Percentiles rank a stretch among this genome's conserved stretches.
These are phyloP conservation scores for Spialia ferax DNA, from an alignment of 2,888 invertebrate species.

Conservation along the genomic window DNA sequence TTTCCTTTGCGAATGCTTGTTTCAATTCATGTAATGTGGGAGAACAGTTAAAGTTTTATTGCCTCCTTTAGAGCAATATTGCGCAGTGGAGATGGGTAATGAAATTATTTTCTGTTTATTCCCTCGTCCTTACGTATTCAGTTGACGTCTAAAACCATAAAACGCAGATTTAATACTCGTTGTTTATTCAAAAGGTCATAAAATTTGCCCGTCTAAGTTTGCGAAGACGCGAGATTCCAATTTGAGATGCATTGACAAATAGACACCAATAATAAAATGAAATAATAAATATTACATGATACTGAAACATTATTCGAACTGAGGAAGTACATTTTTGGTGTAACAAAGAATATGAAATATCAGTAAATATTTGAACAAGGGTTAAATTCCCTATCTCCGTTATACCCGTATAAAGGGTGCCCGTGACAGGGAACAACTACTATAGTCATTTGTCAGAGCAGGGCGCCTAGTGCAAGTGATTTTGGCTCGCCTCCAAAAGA, in stretches of 20 bases:
- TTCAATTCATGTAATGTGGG: slow-evolving; percentile 6
- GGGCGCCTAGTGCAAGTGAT: slow-evolving; percentile 19
- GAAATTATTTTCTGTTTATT: slow-evolving; percentile 18
- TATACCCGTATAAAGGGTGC: no score
- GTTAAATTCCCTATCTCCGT: not conserved
- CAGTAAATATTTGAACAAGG: not conserved
- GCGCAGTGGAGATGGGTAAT: slow-evolving; percentile 9
- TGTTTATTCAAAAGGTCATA: slow-evolving; percentile 12
- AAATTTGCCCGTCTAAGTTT: not conserved
- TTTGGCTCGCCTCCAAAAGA: slow-evolving; percentile 23
- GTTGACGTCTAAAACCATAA: slow-evolving; percentile 1
- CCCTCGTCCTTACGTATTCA: not conserved
- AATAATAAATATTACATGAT: not conserved
- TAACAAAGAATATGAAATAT: not conserved
- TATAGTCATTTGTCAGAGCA: slow-evolving; percentile 20
- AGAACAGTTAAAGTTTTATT: slow-evolving; percentile 24
- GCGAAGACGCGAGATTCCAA: not conserved
- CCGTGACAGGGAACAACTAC: slow-evolving; percentile 14
- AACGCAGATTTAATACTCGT: not conserved
- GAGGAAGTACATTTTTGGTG: not conserved
- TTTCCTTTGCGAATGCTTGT: not conserved
- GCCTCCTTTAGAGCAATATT: slow-evolving; percentile 5
- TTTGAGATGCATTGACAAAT: not conserved
- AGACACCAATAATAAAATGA: not conserved
- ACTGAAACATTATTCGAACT: not conserved